A percentile compares a stretch with the other conserved stretches of the same genome.
phyloP scores from a whole-genome alignment of 2,113 vertebrate species.

The Cynoglossus semilaevis region DNA sequence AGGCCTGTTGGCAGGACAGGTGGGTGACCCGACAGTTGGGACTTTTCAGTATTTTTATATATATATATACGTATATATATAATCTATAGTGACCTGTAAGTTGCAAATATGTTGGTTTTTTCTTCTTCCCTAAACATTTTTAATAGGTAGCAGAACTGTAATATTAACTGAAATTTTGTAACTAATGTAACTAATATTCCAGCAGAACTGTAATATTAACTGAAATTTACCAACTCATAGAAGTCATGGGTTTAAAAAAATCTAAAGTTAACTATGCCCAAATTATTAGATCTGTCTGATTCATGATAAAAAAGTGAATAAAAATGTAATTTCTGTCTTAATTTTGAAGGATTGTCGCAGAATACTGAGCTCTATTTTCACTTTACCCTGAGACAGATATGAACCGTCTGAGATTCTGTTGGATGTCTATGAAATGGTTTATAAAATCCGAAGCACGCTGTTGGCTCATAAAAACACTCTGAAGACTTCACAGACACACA shows the following conservation, averaged over 20 bases:
- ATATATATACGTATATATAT: too few species aligned
- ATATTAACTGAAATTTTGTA: too few species aligned
- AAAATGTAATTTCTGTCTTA: neutral
- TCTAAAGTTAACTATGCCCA: too few species aligned
- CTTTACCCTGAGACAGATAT: slow-evolving; percentile 59
- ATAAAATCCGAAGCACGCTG: slow-evolving; percentile 76
- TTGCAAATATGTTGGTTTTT: neutral
- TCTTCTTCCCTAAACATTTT: too few species aligned
- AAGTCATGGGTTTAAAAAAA: too few species aligned
- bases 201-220: too few species aligned
- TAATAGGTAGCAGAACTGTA: too few species aligned
- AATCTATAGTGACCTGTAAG: neutral
- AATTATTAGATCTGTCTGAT: too few species aligned
- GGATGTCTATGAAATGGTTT: slow-evolving; percentile 77
- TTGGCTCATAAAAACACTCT: slow-evolving; percentile 72
- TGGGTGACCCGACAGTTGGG: slow-evolving; percentile 35
- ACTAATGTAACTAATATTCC: too few species aligned
- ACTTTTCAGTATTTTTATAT: too few species aligned
- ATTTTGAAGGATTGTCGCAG: neutral
- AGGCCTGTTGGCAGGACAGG: slow-evolving; percentile 76
- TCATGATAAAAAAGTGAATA: too few species aligned
- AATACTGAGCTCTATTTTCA: slow-evolving; percentile 9
- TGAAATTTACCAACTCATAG: too few species aligned
- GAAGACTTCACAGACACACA: slow-evolving; percentile 53
- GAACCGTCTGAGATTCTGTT: slow-evolving; percentile 76